Base-by-base conservation (phyloP, 2,797 vertebrate species). In the Pseudochaenichthys georgianus region DNA sequence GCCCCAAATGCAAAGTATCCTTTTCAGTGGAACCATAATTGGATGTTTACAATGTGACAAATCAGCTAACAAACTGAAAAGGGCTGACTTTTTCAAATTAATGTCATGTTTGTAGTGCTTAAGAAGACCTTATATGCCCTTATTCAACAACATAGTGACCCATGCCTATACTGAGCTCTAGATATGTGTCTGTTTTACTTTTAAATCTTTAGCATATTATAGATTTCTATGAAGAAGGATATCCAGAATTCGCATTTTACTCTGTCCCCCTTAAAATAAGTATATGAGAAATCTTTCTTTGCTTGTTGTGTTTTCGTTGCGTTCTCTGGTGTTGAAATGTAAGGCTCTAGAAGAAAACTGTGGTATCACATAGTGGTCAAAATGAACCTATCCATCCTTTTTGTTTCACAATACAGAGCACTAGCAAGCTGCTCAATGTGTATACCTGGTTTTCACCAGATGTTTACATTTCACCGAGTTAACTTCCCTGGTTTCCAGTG, bases 211-310 rank as follows among this genome's bases (percentile, higher is more conserved):
- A 93, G 89, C 89, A 91, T 91, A 93, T 93, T 95, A 93, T 93
- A 92, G 93, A 95, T 94, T 95, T 95, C 93, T 95, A 94, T 94
- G 92, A 91, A 90, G 91, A 94, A 92, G 91, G 91, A 93, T 90
- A 91, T 91, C 92, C 87, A 91, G 90, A 93, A 88, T 90, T 91
- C 85, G 89, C 91, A 93, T 91, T 88, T 92, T 92, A 92, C 85
- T 91, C 88, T 87, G 87, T 82, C 89, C 92, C 89, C 88, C 85
- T 88, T 87, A 90, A 92, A 93, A 92, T 93, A 94, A 93, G 93
- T 93, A 93, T 89, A 87, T 87, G 89, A 93, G 87, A 91, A 89
- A 87, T 93, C 85, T 93, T 93, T 91, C 85, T 93, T 93, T 92
- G 91, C 88, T 88, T 93, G 90, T 91, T 83, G 88, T 92, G 92